These are phyloP conservation scores for Salarias fasciatus DNA, from an alignment of 2,797 vertebrate species.

Conservation along the genomic window DNA sequence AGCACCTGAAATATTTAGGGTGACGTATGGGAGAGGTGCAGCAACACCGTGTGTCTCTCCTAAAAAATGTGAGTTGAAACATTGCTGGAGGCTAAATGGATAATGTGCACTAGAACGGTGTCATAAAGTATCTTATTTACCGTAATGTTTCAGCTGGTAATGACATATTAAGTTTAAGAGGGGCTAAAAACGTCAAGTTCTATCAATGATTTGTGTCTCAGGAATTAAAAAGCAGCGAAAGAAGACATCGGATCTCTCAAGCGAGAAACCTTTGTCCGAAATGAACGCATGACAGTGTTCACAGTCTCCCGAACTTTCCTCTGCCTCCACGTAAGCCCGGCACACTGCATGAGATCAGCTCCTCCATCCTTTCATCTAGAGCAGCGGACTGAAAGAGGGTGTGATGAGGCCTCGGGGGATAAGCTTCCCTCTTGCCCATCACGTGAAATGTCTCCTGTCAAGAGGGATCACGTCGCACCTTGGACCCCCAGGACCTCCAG, in stretches of 20 bases:
- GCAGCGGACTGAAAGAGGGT: slow-evolving; percentile 72
- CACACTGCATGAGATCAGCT: slow-evolving; percentile 55
- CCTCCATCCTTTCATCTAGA: slow-evolving; percentile 68
- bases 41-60: slow-evolving; percentile 13
- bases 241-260: not conserved
- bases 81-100: not conserved
- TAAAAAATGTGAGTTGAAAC: not conserved
- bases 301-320: slow-evolving; percentile 42
- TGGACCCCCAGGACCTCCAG: slow-evolving; percentile 28
- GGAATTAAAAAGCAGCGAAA: not conserved
- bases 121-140: slow-evolving; percentile 34
- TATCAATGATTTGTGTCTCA: not conserved
- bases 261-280: slow-evolving; percentile 23
- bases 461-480: slow-evolving; percentile 66
- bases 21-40: slow-evolving; percentile 14
- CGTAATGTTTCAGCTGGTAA: slow-evolving; percentile 7
- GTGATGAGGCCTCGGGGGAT: slow-evolving; percentile 63
- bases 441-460: slow-evolving; percentile 76
- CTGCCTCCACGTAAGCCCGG: slow-evolving; percentile 26
- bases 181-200: slow-evolving; percentile 11
- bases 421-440: slow-evolving; percentile 69
- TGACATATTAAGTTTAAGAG: slow-evolving; percentile 12
- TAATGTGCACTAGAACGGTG: slow-evolving; percentile 31
- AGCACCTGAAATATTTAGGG: slow-evolving; percentile 48
- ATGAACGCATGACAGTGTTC: slow-evolving; percentile 35